Percentiles rank a stretch among this genome's conserved stretches.
Conservation (phyloP, 1,140 invertebrate genomes). For the Agrypnia vestita region DNA sequence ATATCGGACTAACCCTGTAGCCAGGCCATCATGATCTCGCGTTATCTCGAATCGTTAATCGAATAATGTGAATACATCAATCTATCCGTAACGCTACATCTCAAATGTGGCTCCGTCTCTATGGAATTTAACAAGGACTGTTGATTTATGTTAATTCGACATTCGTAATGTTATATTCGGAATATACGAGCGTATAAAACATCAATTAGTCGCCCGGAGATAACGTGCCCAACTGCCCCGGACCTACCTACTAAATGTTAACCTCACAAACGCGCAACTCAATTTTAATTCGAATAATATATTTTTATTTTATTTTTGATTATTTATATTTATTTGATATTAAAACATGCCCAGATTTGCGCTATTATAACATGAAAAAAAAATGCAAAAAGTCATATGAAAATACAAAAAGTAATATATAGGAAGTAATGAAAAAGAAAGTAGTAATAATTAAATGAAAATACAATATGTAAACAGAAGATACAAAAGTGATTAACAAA, state of each 20-base stretch:
- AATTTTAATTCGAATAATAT: no score
- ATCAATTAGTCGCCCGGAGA: constrained; percentile 44
- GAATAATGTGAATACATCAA: constrained; percentile 52
- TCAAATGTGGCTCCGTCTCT: constrained; percentile 34
- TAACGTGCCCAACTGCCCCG: constrained; percentile 7
- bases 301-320: no score
- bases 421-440: no score
- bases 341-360: no score
- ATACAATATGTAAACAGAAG: no score
- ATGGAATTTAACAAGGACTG: constrained; percentile 37
- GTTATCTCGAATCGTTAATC: constrained; percentile 51
- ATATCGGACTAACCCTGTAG: background rate
- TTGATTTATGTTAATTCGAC: constrained; percentile 47
- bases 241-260: constrained; percentile 5
- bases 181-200: constrained; percentile 47
- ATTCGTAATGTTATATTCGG: constrained; percentile 43
- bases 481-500: no score
- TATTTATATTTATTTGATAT: no score
- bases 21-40: constrained; percentile 25
- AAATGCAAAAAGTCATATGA: no score
- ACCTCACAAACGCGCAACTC: background rate
- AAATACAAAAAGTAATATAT: no score
- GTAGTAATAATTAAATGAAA: no score
- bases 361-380: no score
- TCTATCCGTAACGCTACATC: constrained; percentile 36